Evolutionary conservation across 2,888 invertebrate species (phyloP).

Genomic region (Muschampia plurimacula): DNA sequence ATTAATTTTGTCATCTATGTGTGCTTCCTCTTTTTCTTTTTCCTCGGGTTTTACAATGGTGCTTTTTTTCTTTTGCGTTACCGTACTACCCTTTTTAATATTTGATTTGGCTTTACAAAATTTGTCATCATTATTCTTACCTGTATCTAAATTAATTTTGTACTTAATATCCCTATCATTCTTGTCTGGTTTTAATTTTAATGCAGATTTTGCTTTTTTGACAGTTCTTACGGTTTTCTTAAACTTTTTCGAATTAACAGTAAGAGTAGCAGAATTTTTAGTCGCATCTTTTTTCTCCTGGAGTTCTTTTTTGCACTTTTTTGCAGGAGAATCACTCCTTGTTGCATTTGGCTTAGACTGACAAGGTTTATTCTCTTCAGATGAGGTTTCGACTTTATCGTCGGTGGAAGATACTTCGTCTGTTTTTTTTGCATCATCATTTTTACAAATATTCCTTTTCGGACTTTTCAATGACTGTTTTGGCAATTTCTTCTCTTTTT

Average conservation of each 20-base stretch:
- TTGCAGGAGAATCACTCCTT: slow-evolving; percentile 64
- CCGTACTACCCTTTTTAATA: slow-evolving; percentile 59
- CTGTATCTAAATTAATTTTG: slow-evolving; percentile 72
- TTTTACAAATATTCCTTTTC: slow-evolving; percentile 65
- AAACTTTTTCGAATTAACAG: slow-evolving; percentile 54
- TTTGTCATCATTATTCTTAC: slow-evolving; percentile 62
- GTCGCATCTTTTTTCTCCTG: slow-evolving; percentile 73
- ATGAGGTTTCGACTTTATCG: slow-evolving; percentile 58
- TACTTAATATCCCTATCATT: slow-evolving; percentile 67
- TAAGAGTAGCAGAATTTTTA: slow-evolving; percentile 57
- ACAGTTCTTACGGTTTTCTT: slow-evolving; percentile 60
- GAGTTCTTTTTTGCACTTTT: slow-evolving; percentile 69
- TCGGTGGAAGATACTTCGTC: slow-evolving; percentile 56
- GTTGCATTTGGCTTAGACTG: slow-evolving; percentile 58
- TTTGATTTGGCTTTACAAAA: slow-evolving; percentile 59
- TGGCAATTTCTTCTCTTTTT: slow-evolving; percentile 68
- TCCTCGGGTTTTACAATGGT: slow-evolving; percentile 27
- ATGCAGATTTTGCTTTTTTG: slow-evolving; percentile 55
- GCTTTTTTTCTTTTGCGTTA: slow-evolving; percentile 63
- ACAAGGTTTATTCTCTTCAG: slow-evolving; percentile 60
- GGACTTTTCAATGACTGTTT: slow-evolving; percentile 63
- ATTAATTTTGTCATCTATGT: slow-evolving; percentile 46
- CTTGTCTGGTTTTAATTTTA: slow-evolving; percentile 55
- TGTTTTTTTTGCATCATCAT: slow-evolving; percentile 58
- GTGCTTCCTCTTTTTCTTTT: slow-evolving; percentile 47